Evolutionary conservation across 2,797 vertebrate species (phyloP), one percentile per base, ranked within the genome.

Genomic region (Enteromius afrohamiltoni): DNA sequence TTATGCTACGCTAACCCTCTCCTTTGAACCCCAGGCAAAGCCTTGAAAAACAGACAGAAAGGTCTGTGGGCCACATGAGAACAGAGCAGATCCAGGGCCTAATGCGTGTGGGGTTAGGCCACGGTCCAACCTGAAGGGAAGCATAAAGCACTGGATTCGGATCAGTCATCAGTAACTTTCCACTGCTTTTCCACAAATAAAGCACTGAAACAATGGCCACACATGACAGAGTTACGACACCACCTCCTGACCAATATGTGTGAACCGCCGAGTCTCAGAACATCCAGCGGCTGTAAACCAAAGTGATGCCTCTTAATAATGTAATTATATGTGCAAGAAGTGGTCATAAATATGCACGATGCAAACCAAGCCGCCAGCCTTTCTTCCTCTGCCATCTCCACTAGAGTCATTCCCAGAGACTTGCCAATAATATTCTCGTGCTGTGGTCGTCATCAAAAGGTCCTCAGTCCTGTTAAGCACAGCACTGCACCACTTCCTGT

Each of bases 341-440:
- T 68, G 86, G 88, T 88, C 93, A 91, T 88, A 93, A 87, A 86
- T 91, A 91, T 77, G 83, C 42, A 76, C 55, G 83, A 88, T 53
- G 69, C 53, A 83, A 85, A 86, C 91, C 86, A 91, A 91, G 92
- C 87, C 86, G 89, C 88, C 87, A 88, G 90, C 85, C 88, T 91
- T 93, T 94, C 86, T 93, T 92, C 90, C 88, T 87, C 40, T 89
- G 92, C 92, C 92, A 91, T 89, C 90, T 83, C 90, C 85, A 91
- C 91, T 87, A 88, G 19, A 85, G 91, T 91, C 93, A 92, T 93
- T 95, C 95, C 91, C 93, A 95, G 94, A 87, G 90, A 90, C 74
- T 37, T 83, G 88, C 92, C 90, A 94, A 93, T 93, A 89, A 92
- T 86, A 93, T 89, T 92, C 92, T 70, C 9, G 51, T 83, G 90